Base-by-base conservation (phyloP, 2,888 invertebrate genomes). In the Osmoderma eremita region DNA sequence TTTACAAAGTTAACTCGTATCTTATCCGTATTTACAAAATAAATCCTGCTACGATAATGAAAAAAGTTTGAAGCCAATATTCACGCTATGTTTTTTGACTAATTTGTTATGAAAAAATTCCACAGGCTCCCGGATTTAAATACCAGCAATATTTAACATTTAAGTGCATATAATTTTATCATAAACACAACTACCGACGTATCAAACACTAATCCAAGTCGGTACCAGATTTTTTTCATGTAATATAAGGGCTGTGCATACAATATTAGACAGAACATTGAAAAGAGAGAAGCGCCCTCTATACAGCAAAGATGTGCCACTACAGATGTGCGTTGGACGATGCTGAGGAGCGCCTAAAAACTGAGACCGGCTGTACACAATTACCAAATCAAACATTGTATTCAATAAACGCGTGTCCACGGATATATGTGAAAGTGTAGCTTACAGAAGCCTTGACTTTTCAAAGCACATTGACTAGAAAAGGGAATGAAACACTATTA, bases 171-270 rank as follows among this genome's bases (percentile, higher is more conserved):
- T 50, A 4, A 50, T 20, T 41, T 56, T 3, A 17, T 54, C 15
- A 6, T 56, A 39, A 58, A 30, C 45, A 15, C 4, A 30, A 20
- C n/a, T 30, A 30, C 30, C 1, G 22, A 45, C 15, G 42, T 41
- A 56, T 12, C 39, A 56, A 56, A 42, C n/a, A 17, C 8, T 30
- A 36, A 38, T 18, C 2, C 8, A 3, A 12, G 36, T 45, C 30
- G 45, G 58, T 45, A 61, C 24, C 30, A 30, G 8, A 45, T 48
- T 61, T 61, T 45, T 30, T 45, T 48, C 58, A 30, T 61, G 69
- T 71, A 75, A 73, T 73, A 69, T 73, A 73, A 75, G 74, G 75
- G 75, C 75, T 75, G 75, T 75, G 74, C 73, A 71, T 71, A 69
- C 72, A 69, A 69, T 72, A 65, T 67, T 63, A 69, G 67, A 71